phyloP scores from a whole-genome alignment of 2,888 invertebrate genomes.

The Emmelina monodactyla region DNA sequence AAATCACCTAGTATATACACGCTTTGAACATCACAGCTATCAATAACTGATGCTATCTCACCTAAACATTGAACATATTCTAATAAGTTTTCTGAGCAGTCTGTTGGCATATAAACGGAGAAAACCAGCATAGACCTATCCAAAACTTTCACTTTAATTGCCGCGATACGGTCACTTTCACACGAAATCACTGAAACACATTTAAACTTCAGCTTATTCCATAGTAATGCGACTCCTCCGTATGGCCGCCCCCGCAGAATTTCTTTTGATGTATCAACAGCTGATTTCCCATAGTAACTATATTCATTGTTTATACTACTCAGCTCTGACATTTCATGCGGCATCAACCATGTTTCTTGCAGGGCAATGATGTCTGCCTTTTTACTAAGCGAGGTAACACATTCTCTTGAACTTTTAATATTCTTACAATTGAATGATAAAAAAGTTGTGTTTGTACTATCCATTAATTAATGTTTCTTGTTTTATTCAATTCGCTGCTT shows the following conservation, averaged over 20 bases:
- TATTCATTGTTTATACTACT: slow-evolving; percentile 3
- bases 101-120: slow-evolving; percentile 9
- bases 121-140: slow-evolving; percentile 6
- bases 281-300: slow-evolving; percentile 6
- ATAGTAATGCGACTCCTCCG: slow-evolving; percentile 9
- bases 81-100: slow-evolving; percentile 4
- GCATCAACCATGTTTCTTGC: slow-evolving; percentile 7
- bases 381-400: slow-evolving; percentile 3
- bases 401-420: slow-evolving; percentile 4
- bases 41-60: slow-evolving; percentile 9
- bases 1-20: slow-evolving; percentile 9
- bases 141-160: slow-evolving; percentile 3
- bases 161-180: slow-evolving; percentile 6
- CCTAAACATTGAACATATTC: slow-evolving; percentile 6
- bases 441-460: background rate
- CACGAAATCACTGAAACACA: slow-evolving; percentile 6
- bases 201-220: slow-evolving; percentile 5
- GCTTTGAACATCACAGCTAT: slow-evolving; percentile 8
- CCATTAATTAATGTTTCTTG: background rate
- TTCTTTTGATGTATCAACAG: slow-evolving; percentile 4
- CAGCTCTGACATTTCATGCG: slow-evolving; percentile 5
- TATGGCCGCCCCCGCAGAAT: slow-evolving; percentile 4
- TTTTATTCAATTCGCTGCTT: background rate
- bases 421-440: slow-evolving; percentile 9
- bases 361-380: slow-evolving; percentile 5